Base-by-base conservation (phyloP, 2,113 vertebrate genomes). In the Gobius niger region DNA sequence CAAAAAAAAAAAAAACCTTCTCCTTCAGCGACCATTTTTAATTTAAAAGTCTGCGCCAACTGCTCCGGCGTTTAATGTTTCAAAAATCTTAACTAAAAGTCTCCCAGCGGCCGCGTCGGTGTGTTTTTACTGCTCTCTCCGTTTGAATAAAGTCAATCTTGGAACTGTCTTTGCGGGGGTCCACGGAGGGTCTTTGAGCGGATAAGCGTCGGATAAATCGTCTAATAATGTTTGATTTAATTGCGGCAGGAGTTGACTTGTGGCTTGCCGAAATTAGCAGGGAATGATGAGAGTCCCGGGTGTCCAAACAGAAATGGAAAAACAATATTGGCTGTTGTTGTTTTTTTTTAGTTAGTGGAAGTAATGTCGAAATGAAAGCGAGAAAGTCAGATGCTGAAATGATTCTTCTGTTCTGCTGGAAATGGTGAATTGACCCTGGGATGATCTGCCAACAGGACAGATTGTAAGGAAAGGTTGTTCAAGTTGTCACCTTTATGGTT, bases 131-230 rank as follows among this genome's bases (percentile, higher is more conserved):
- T 15, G 57, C 15, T 42, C 57, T 63, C 42, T 19, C 44, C n/a
- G 44, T 46, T 63, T 63, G n/a, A 19, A n/a, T 63, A 63, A 63
- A 46, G 42, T 63, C 57, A 60, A n/a, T 60, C 40, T 60, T 46
- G 44, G 15, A 46, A 19, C 16, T 19, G 44, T 63, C 44, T 63
- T 9, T 4, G 44, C 16, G 5, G 57, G 24, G 44, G 44, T 63
- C 61, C 16, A 9, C 10, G 15, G 61, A 63, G 61, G 42, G 12
- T 44, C n/a, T 44, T 63, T 63, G 16, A 63, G 61, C 61, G 19
- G 44, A 63, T 54, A 4, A 44, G 44, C 44, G 6, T 24, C 19
- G 61, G 61, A 63, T 18, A 63, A 63, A 47, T 13, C 19, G 44
- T 47, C 61, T 63, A 46, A 18, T 40, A 16, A 9, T 10, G 66